Evolutionary conservation across 37 sponge, comb jelly and placozoan species (phyloP).

Genomic region (Petrosia ficiformis): DNA sequence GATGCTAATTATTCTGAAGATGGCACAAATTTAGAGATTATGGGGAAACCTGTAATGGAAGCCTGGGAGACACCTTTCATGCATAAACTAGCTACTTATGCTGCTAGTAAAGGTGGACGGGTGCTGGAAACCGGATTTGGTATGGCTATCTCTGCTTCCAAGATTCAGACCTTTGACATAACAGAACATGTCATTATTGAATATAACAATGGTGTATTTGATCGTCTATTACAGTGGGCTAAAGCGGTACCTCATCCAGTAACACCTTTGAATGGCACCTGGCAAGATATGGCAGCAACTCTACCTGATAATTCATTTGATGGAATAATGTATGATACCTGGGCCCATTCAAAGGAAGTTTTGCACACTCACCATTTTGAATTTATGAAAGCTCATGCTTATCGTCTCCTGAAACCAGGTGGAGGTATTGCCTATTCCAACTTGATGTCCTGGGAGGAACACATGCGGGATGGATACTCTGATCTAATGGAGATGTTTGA

Average conservation of each 20-base stretch:
- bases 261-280: conserved; percentile 52
- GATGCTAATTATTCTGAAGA: conserved; percentile 25
- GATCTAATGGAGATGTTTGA: conserved; percentile 56
- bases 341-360: conserved; percentile 47
- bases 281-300: conserved; percentile 54
- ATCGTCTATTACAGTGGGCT: conserved; percentile 41
- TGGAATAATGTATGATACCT: conserved; percentile 72
- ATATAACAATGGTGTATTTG: conserved; percentile 63
- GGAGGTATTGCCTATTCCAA: conserved; percentile 67
- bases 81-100: conserved; percentile 56
- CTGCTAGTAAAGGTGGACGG: conserved; percentile 51
- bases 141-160: conserved; percentile 45
- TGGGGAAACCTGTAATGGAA: conserved; percentile 76
- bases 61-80: conserved; percentile 76
- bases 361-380: conserved; percentile 78
- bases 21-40: conserved; percentile 38
- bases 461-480: conserved; percentile 31
- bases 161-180: conserved; percentile 35
- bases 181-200: conserved; percentile 65
- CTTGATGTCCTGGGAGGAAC: conserved; percentile 61
- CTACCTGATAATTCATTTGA: conserved; percentile 58
- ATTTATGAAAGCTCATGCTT: conserved; percentile 50
- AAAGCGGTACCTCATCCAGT: conserved; percentile 17
- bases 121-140: conserved; percentile 73
- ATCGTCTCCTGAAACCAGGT: conserved; percentile 59